phyloP scores from a whole-genome alignment of 1,140 invertebrate species.

The Drosophila mayri region DNA sequence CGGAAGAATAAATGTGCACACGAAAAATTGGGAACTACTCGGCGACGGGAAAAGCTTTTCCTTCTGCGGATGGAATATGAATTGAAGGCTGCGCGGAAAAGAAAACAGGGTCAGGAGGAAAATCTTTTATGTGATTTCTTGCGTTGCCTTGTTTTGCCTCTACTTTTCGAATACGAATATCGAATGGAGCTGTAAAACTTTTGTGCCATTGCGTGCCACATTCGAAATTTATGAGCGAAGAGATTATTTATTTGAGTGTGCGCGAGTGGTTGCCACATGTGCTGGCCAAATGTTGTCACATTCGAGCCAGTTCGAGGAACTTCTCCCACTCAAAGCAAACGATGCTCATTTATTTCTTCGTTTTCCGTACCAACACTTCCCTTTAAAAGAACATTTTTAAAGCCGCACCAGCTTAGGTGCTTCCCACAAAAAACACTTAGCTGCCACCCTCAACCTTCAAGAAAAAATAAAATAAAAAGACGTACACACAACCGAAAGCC shows the following conservation, averaged over 20 bases:
- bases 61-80: constrained; percentile 42
- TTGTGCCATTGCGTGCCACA: constrained; percentile 48
- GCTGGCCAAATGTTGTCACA: constrained; percentile 50
- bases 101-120: constrained; percentile 57
- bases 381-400: constrained; percentile 28
- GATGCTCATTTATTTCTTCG: constrained; percentile 32
- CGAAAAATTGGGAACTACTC: constrained; percentile 59
- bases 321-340: constrained; percentile 15
- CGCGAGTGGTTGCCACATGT: constrained; percentile 51
- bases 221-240: constrained; percentile 79
- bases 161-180: constrained; percentile 32
- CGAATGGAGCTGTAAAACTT: constrained; percentile 70
- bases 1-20: constrained; percentile 48
- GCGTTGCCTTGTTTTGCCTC: constrained; percentile 45
- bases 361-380: not conserved
- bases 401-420: not conserved
- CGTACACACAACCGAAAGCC: constrained; percentile 22
- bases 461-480: constrained; percentile 9
- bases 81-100: constrained; percentile 41
- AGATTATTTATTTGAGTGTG: constrained; percentile 76
- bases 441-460: constrained; percentile 16
- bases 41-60: constrained; percentile 28
- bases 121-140: constrained; percentile 79
- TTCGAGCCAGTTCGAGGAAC: constrained; percentile 34
- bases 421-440: constrained; percentile 61